Base-by-base conservation (phyloP, 2,888 invertebrate species). In the Altica lythri region DNA sequence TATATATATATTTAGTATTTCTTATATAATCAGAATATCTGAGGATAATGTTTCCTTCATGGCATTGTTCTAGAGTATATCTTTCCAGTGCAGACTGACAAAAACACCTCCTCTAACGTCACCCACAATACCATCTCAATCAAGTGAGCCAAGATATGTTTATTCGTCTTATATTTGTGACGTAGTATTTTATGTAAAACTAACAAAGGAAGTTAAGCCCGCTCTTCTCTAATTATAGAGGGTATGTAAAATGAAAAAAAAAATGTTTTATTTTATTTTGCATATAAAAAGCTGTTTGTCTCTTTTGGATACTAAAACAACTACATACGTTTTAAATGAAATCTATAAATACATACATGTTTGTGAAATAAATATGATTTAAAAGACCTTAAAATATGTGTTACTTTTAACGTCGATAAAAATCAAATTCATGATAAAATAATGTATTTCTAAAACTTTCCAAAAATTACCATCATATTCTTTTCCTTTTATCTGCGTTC, bases 1-100 rank as follows among this genome's bases (percentile, higher is more conserved):
- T n/a, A n/a, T n/a, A n/a, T n/a, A n/a, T n/a, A n/a, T n/a, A n/a
- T n/a, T n/a, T n/a, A 48, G 27, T 45, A 25, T 59, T 63, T 58
- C 62, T 64, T 60, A 63, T 48, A 64, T 62, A 62, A 64, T 59
- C 14, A 17, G 58, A 46, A 54, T 49, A 54, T 42, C 57, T 53
- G 49, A 57, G 58, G 59, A 63, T 65, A 63, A 32, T 64, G 66
- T 66, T 69, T 70, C 71, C 70, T 72, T 69, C 69, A 68, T 70
- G 65, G 71, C 62, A 71, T 73, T 75, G 72, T 73, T 70, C 66
- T 65, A 65, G 59, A 72, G 22, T 40, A 67, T 71, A 74, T 75
- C 75, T 73, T 74, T 74, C 74, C 70, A 68, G 71, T 72, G 71
- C 73, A 74, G 72, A 66, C 73, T 75, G 75, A 75, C 75, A 75